Base-by-base conservation (phyloP, 2,888 invertebrate genomes). In the Tetragonula carbonaria region DNA sequence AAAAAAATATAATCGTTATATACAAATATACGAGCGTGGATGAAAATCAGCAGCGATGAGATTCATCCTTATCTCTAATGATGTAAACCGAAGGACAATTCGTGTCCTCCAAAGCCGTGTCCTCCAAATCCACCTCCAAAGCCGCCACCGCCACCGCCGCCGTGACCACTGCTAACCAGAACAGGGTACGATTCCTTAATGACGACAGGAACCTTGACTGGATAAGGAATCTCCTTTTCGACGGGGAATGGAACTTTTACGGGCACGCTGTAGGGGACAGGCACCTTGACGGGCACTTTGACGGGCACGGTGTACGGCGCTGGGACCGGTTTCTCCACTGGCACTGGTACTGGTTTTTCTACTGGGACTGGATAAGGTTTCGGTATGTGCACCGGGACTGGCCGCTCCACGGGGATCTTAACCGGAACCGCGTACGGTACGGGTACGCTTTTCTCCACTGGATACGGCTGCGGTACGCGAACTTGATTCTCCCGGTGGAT, bases 401-500 rank as follows among this genome's bases (percentile, higher is more conserved):
- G 93, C 38, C 91, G 91, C 21, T 94, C 94, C 6, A 92, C 91
- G 13, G 92, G 93, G 0, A 94, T 90, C 82, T 93, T 92, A 21
- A 93, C 92, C 38, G 87, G 93, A 16, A 94, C 93, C 1, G 93
- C 84, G 73, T 91, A 90, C 0, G 94, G 93, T 16, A 93, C 93
- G 0, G 93, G 93, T 21, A 93, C 82, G 5, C 90, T 88, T 62
- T 86, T 92, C 83, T 94, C 93, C 4, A 94, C 94, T 6, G 93
- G 85, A 81, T 93, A 93, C 5, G 94, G 94, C 2, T 91, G 92
- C 13, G 94, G 94, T 0, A 93, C 92, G 3, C 92, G 91, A 16
- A 94, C 93, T 74, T 90, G 84, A 16, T 93, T 93, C 85, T 93
- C 94, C 4, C 91, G 88, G 65, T 93, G 93, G 73, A 94, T 93